phyloP scores from a whole-genome alignment of 2,888 invertebrate species.

The Onchidella celtica region DNA sequence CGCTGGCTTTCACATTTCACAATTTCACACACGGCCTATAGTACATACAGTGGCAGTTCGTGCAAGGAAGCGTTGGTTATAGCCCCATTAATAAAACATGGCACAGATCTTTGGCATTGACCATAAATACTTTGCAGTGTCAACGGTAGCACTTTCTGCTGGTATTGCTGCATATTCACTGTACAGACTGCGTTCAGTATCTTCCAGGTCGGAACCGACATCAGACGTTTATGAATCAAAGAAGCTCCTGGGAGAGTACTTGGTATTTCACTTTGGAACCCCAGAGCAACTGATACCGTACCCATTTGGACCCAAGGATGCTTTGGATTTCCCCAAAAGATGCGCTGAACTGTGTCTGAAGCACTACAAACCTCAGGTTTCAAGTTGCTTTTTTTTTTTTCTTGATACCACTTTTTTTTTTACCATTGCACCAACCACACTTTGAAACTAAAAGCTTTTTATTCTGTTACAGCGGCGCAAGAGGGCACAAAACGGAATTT shows the following conservation, averaged over 20 bases:
- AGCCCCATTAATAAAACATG: conserved; percentile 59
- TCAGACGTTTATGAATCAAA: conserved; percentile 67
- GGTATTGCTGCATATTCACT: conserved; percentile 68
- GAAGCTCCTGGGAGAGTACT: conserved; percentile 74
- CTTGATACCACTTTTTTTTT: no score
- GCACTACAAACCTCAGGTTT: conserved; percentile 65
- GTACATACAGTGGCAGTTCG: no score
- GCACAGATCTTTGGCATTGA: conserved; percentile 64
- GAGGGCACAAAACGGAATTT: no score
- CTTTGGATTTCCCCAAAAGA: conserved; percentile 75
- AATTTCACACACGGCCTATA: no score
- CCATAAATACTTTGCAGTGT: conserved; percentile 63
- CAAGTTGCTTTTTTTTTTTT: no score
- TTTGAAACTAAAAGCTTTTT: no score
- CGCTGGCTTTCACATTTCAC: no score
- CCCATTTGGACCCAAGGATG: conserved; percentile 73
- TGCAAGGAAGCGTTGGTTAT: no score
- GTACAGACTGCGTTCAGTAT: conserved; percentile 53
- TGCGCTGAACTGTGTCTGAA: conserved; percentile 77
- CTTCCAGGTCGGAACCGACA: background rate
- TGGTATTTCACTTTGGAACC: conserved; percentile 76
- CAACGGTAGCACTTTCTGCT: conserved; percentile 61
- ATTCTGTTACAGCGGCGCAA: no score
- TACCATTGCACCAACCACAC: no score
- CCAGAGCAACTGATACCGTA: conserved; percentile 68